phyloP scores from a whole-genome alignment of 2,797 vertebrate species.

The Halcyon chelicuti region DNA sequence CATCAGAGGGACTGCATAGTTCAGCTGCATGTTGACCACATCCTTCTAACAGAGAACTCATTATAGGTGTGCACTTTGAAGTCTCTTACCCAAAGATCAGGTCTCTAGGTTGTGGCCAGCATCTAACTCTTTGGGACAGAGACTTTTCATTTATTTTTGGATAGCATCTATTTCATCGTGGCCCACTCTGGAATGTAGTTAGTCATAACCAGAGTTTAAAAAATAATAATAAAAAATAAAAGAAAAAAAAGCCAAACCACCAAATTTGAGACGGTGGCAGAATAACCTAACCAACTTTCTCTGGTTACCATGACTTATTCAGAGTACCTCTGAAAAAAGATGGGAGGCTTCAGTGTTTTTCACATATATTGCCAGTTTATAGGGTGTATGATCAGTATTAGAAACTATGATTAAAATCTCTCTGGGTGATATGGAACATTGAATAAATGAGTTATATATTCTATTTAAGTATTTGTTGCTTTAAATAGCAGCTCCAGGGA shows the following conservation, averaged over 20 bases:
- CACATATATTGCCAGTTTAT: not conserved
- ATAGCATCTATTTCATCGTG: not conserved
- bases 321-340: not conserved
- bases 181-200: not conserved
- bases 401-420: constrained; percentile 1
- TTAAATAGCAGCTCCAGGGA: not conserved
- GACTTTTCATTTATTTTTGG: not conserved
- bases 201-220: not conserved
- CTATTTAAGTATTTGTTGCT: constrained; percentile 8
- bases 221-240: not conserved
- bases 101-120: not conserved
- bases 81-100: not conserved
- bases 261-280: not conserved
- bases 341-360: not conserved
- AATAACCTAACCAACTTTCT: not conserved
- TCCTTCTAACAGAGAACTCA: not conserved
- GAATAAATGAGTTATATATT: not conserved
- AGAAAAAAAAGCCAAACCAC: accelerated
- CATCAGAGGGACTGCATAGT: not conserved
- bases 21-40: not conserved
- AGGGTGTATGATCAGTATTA: not conserved
- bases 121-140: not conserved
- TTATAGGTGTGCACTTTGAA: not conserved
- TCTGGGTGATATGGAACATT: not conserved
- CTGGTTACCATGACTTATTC: not conserved